phyloP scores from a whole-genome alignment of 2,888 invertebrate species.

The Calephelis perditalis region DNA sequence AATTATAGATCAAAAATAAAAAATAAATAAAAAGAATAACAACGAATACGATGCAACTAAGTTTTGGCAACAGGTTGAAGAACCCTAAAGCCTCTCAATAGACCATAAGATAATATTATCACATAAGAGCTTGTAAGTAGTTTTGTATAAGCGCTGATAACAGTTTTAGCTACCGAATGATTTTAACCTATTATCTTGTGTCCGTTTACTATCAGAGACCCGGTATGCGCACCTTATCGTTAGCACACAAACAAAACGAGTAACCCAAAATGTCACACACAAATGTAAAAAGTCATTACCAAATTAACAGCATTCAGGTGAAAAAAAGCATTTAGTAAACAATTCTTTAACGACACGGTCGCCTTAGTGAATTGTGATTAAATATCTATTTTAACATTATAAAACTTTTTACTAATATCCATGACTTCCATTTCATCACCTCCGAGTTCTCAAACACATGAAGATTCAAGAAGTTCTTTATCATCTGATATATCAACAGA shows the following conservation, averaged over 20 bases:
- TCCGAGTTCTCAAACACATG: constrained; percentile 51
- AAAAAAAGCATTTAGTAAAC: constrained; percentile 74
- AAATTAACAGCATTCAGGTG: constrained; percentile 73
- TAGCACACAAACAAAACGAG: constrained; percentile 53
- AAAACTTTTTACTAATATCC: constrained; percentile 42
- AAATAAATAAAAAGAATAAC: too few species aligned
- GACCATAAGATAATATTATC: constrained; percentile 22
- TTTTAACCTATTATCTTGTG: constrained; percentile 60
- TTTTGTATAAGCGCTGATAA: constrained; percentile 48
- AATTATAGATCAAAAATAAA: too few species aligned
- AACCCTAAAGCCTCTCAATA: too few species aligned
- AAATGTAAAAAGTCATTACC: constrained; percentile 65
- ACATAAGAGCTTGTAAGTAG: constrained; percentile 24
- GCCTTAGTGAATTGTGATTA: constrained; percentile 46
- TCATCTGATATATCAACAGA: constrained; percentile 48
- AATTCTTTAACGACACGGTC: constrained; percentile 59
- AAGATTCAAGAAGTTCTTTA: constrained; percentile 50
- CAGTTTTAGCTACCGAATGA: constrained; percentile 69
- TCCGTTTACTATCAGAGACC: constrained; percentile 61
- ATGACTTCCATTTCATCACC: constrained; percentile 51
- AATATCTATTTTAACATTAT: constrained; percentile 31
- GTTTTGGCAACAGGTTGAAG: too few species aligned
- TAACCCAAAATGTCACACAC: constrained; percentile 58
- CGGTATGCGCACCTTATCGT: constrained; percentile 69
- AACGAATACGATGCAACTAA: too few species aligned